phyloP scores from a whole-genome alignment of 2,888 invertebrate genomes.

The Habrosyne pyritoides region DNA sequence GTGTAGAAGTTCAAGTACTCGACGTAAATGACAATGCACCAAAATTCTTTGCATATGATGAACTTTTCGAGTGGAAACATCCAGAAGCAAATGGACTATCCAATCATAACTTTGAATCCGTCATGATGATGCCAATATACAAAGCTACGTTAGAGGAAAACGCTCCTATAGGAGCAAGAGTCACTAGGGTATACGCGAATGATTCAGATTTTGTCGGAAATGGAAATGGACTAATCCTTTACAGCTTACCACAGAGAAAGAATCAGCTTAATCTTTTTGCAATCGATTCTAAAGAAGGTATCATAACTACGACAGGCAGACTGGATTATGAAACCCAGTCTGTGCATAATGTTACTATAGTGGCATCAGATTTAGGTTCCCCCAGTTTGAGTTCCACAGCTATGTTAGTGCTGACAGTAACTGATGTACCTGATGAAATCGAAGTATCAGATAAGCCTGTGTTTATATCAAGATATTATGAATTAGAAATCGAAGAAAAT shows the following conservation, averaged over 20 bases:
- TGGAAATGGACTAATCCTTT: conserved; percentile 93
- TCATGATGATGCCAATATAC: conserved; percentile 87
- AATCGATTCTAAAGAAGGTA: conserved; percentile 93
- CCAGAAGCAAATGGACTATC: conserved; percentile 72
- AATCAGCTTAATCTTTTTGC: conserved; percentile 87
- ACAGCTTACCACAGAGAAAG: conserved; percentile 87
- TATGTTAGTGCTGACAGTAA: conserved; percentile 86
- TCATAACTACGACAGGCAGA: conserved; percentile 89
- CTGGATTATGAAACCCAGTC: conserved; percentile 88
- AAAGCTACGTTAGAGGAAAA: conserved; percentile 90
- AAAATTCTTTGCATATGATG: conserved; percentile 90
- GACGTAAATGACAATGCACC: conserved; percentile 94
- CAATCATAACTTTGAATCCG: conserved; percentile 81
- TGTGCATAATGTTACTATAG: conserved; percentile 89
- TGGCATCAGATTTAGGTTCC: conserved; percentile 93
- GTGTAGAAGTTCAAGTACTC: conserved; percentile 91
- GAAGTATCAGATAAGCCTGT: conserved; percentile 76
- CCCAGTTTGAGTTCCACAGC: conserved; percentile 92
- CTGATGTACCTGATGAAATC: conserved; percentile 85
- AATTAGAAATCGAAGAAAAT: conserved; percentile 92
- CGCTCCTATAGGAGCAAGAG: conserved; percentile 88
- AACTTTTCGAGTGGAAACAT: conserved; percentile 78
- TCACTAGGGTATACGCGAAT: conserved; percentile 91
- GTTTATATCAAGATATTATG: conserved; percentile 89
- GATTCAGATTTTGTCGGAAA: conserved; percentile 93